phyloP scores from a whole-genome alignment of 2,113 vertebrate species.

The Tragelaphus strepsiceros region DNA sequence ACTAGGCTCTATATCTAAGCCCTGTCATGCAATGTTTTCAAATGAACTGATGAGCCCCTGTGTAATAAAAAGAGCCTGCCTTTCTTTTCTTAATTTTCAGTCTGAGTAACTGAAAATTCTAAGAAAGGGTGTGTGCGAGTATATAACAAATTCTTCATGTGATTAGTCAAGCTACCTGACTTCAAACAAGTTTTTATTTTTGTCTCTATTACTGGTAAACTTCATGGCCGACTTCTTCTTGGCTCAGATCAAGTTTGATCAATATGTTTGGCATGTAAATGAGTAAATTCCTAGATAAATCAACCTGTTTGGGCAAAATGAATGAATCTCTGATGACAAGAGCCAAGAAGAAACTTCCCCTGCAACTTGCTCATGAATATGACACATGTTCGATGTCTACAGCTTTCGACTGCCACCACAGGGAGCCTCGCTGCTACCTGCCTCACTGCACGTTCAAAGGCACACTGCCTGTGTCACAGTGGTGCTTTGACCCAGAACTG shows the following conservation, averaged over 20 bases:
- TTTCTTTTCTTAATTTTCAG: neutral
- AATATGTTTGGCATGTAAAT: constrained; percentile 13
- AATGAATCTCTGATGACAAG: neutral
- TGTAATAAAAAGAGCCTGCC: neutral
- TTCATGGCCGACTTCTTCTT: neutral
- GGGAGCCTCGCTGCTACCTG: neutral
- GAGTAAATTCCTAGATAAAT: constrained; percentile 47
- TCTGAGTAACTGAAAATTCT: neutral
- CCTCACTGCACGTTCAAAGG: neutral
- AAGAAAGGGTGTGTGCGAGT: neutral
- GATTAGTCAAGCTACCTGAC: constrained; percentile 25
- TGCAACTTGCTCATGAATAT: neutral
- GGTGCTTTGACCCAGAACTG: neutral
- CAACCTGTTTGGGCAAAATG: constrained; percentile 54
- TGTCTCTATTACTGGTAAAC: neutral
- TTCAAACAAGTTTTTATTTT: constrained; percentile 23
- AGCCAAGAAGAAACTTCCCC: constrained; percentile 40
- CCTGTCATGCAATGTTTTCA: neutral
- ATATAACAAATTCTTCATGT: neutral
- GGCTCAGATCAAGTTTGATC: constrained; percentile 21
- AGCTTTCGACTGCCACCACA: neutral
- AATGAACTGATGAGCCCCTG: neutral
- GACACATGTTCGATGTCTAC: neutral
- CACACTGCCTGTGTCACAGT: neutral
- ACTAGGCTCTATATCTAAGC: neutral